Percentiles rank a stretch among this genome's conserved stretches.
phyloP scores from a whole-genome alignment of 2,113 vertebrate species.

The Ochotona curzoniae region DNA sequence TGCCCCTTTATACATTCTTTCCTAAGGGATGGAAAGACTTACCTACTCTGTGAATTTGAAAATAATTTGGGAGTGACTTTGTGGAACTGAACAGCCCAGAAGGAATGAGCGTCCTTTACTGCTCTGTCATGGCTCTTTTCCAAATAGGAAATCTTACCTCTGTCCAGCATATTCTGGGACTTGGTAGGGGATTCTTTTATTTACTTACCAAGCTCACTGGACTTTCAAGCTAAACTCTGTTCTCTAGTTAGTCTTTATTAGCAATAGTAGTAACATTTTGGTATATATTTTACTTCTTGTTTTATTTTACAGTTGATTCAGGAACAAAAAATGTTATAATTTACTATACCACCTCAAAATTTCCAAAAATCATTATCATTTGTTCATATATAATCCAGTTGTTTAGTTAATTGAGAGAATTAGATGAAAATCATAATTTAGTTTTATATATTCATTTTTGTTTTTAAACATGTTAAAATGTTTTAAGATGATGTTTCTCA shows the following conservation, averaged over 20 bases:
- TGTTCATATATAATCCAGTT: constrained; percentile 7
- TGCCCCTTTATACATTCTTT: neutral
- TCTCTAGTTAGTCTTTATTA: constrained; percentile 49
- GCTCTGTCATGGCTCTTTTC: neutral
- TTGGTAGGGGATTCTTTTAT: neutral
- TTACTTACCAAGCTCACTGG: constrained; percentile 15
- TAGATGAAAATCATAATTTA: constrained; percentile 41
- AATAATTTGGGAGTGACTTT: neutral
- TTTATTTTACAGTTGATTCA: constrained; percentile 48
- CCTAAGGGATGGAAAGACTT: neutral
- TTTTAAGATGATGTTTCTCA: neutral
- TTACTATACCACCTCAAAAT: constrained; percentile 10
- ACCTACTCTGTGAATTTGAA: neutral
- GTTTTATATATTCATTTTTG: neutral
- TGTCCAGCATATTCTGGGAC: neutral
- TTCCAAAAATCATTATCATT: constrained; percentile 12
- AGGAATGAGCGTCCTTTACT: neutral
- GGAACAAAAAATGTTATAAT: constrained; percentile 26
- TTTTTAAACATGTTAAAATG: constrained; percentile 10
- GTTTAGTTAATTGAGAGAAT: constrained; percentile 23
- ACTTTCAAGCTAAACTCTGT: constrained; percentile 35
- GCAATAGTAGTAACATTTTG: constrained; percentile 4
- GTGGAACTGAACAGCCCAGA: neutral
- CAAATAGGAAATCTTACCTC: neutral
- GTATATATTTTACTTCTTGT: constrained; percentile 43